These are phyloP conservation scores for Tyria jacobaeae DNA, from an alignment of 2,888 invertebrate species.

Conservation along the genomic window DNA sequence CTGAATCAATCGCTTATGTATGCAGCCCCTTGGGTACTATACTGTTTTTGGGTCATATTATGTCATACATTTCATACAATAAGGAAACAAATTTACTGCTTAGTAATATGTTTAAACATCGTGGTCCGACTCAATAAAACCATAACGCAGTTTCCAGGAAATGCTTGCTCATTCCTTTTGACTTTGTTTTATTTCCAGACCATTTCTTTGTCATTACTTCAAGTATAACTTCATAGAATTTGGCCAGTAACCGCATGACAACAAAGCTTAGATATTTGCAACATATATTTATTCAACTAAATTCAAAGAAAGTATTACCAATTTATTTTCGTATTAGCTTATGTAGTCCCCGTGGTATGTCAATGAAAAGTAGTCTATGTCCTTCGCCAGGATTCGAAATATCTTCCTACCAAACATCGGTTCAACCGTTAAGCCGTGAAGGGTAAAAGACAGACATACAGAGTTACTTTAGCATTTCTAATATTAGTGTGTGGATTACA, in stretches of 20 bases:
- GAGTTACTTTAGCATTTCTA: too few relatives aligned
- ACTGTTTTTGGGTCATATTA: neutral
- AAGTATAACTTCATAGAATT: neutral
- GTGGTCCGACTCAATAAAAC: conserved; percentile 12
- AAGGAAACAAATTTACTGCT: conserved; percentile 2
- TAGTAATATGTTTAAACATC: neutral
- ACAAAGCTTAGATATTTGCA: neutral
- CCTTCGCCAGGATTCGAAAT: too few relatives aligned
- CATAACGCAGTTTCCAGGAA: conserved; percentile 11
- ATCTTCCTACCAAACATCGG: too few relatives aligned
- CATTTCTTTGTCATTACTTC: conserved; percentile 5
- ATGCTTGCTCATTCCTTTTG: conserved; percentile 7
- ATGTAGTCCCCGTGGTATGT: too few relatives aligned
- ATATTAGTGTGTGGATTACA: too few relatives aligned
- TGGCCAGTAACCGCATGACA: neutral
- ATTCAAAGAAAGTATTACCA: too few relatives aligned
- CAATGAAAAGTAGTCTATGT: too few relatives aligned
- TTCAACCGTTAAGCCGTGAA: too few relatives aligned
- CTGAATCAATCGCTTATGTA: neutral
- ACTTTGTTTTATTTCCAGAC: neutral
- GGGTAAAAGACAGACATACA: too few relatives aligned
- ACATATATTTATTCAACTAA: too few relatives aligned
- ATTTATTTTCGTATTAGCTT: too few relatives aligned
- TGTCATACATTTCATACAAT: neutral
- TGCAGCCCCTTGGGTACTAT: neutral